Evolutionary conservation across 2,113 vertebrate species (phyloP).

Genomic region (Myotis davidii): DNA sequence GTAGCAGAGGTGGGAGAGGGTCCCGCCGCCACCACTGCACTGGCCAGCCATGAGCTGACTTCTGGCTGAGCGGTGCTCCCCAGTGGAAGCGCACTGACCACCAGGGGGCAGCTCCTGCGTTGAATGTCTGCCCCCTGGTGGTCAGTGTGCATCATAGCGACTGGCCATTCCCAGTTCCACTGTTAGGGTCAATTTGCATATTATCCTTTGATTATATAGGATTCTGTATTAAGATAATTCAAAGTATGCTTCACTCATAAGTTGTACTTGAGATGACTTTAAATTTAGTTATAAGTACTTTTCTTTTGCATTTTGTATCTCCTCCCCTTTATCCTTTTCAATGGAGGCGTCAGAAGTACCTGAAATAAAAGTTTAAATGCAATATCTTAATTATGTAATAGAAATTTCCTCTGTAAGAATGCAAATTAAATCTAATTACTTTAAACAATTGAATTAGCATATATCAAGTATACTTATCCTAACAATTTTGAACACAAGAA

Average conservation of each 20-base stretch:
- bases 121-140: no score
- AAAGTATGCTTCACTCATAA: background rate
- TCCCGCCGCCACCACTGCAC: no score
- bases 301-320: background rate
- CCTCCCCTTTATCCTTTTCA: background rate
- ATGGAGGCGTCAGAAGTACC: background rate
- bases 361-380: conserved; percentile 23
- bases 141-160: no score
- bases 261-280: background rate
- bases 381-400: conserved; percentile 8
- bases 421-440: conserved; percentile 33
- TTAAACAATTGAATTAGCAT: background rate
- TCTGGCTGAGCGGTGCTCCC: no score
- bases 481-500: conserved; percentile 1
- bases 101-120: no score
- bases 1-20: no score
- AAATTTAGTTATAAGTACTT: background rate
- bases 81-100: no score
- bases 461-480: conserved; percentile 29
- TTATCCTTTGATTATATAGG: no score
- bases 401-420: conserved; percentile 25
- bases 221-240: conserved; percentile 34
- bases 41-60: no score
- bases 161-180: no score
- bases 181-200: no score